A percentile compares a stretch with the other conserved stretches of the same genome.
phyloP scores from a whole-genome alignment of 2,113 vertebrate species.

The Perccottus glenii region DNA sequence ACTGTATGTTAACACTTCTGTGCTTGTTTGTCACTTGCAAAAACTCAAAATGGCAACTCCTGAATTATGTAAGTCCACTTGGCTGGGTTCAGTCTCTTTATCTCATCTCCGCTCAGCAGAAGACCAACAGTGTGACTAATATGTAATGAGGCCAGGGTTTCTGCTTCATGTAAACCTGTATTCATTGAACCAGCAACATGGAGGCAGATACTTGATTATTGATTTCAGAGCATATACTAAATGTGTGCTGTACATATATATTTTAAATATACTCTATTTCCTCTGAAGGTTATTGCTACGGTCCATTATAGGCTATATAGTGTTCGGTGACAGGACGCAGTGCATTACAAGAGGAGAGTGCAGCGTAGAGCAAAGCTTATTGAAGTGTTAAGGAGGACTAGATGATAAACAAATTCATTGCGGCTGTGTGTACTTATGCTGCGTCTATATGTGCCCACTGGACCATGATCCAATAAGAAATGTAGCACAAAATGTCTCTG shows the following conservation, averaged over 20 bases:
- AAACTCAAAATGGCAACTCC: neutral
- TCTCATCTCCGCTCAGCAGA: neutral
- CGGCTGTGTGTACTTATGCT: constrained; percentile 18
- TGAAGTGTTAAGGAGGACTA: constrained; percentile 53
- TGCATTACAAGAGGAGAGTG: constrained; percentile 38
- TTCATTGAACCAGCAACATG: constrained; percentile 34
- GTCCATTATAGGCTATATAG: constrained; percentile 6
- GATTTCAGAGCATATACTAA: constrained; percentile 26
- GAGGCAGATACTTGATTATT: constrained; percentile 44
- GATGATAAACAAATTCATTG: constrained; percentile 21
- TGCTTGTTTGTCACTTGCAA: neutral
- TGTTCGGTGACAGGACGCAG: constrained; percentile 8
- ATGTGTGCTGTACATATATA: neutral
- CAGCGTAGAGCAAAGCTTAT: constrained; percentile 44
- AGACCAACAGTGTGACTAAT: neutral
- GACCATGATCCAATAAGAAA: constrained; percentile 46
- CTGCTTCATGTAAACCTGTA: constrained; percentile 42
- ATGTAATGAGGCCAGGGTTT: constrained; percentile 45
- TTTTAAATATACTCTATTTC: constrained; percentile 37
- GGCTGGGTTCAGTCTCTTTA: neutral
- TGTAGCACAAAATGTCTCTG: constrained; percentile 22
- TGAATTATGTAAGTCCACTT: neutral
- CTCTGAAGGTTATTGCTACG: constrained; percentile 28
- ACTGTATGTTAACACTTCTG: too few species aligned
- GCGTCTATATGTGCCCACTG: constrained; percentile 19